Evolutionary conservation across 1,140 invertebrate species (phyloP), one percentile per base, ranked within the genome.

Genomic region (Hestina assimilis): DNA sequence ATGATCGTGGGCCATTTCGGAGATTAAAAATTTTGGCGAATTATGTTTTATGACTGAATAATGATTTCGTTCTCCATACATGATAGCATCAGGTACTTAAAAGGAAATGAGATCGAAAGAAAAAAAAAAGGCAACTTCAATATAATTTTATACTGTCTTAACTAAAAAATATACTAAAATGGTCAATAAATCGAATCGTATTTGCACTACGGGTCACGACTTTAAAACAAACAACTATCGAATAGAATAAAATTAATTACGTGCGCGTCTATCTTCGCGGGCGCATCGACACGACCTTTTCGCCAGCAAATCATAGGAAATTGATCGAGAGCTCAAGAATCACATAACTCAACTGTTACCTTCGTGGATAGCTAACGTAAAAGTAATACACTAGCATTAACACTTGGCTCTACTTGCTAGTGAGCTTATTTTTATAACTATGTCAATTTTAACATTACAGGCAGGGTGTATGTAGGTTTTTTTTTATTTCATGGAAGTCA

Each of bases 241-340:
- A 56, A 56, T 59, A 55, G 57, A 64, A 51, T 53, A 50, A 59
- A 64, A 64, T 64, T 64, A 67, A 68, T 59, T 65, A 64, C 56
- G 29, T 41, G 46, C 24, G 26, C 23, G 45, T 47, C 42, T 70
- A 73, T 73, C 70, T 21, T 29, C 38, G 20, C 40, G 63, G 42
- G 21, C 40, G 24, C 40, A 73, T 73, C 70, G 59, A 57, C 70
- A 73, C 67, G 70, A 73, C 67, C 67, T 45, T 56, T 56, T 40
- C 53, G 42, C 53, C 12, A 45, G 20, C 29, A 45, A 54, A 43
- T 55, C 52, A 47, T 41, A 47, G 42, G 43, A 56, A 46, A 46
- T 26, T 55, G 50, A 66, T 57, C 29, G 51, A 56, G 54, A 46
- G 51, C 56, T 51, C 14, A 21, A 29, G 41, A 46, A 59, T 59